Evolutionary conservation across 1,140 invertebrate genomes (phyloP).

Genomic region (Drosophila sturtevanti): DNA sequence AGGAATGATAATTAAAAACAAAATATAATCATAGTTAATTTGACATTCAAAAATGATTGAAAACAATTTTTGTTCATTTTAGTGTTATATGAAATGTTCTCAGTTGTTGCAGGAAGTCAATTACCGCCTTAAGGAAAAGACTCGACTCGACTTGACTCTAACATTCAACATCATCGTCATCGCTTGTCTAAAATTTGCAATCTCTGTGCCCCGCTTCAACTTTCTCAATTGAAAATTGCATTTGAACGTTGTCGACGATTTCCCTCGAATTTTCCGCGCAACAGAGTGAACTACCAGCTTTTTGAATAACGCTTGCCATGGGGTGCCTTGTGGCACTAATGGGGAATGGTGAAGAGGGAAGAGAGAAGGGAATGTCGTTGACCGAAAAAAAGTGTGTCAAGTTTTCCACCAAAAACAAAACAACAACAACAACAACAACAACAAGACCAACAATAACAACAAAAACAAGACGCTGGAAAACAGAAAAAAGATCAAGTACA

Average conservation of each 20-base stretch:
- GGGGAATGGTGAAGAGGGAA: not conserved
- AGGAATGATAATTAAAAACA: not conserved
- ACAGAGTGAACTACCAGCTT: constrained; percentile 28
- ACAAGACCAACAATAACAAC: not conserved
- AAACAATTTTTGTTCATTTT: not conserved
- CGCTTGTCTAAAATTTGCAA: constrained; percentile 53
- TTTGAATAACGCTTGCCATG: constrained; percentile 45
- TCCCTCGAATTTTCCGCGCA: constrained; percentile 70
- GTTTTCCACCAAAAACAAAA: constrained; percentile 49
- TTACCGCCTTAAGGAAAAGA: constrained; percentile 47
- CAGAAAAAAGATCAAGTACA: constrained; percentile 69
- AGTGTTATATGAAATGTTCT: constrained; percentile 38
- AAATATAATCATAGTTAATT: too few species aligned
- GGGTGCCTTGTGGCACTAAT: constrained; percentile 43
- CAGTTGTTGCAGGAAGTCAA: constrained; percentile 42
- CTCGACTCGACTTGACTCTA: constrained; percentile 23
- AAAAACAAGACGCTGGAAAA: too few species aligned
- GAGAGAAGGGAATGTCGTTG: constrained; percentile 39
- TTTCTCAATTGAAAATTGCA: constrained; percentile 77
- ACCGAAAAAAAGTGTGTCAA: constrained; percentile 76
- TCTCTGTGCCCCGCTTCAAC: constrained; percentile 51
- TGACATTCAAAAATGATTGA: too few species aligned
- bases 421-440: not conserved
- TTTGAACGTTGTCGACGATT: constrained; percentile 50
- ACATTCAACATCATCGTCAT: constrained; percentile 23